Base-by-base conservation (phyloP, 2,113 vertebrate genomes). In the Hypomesus transpacificus region DNA sequence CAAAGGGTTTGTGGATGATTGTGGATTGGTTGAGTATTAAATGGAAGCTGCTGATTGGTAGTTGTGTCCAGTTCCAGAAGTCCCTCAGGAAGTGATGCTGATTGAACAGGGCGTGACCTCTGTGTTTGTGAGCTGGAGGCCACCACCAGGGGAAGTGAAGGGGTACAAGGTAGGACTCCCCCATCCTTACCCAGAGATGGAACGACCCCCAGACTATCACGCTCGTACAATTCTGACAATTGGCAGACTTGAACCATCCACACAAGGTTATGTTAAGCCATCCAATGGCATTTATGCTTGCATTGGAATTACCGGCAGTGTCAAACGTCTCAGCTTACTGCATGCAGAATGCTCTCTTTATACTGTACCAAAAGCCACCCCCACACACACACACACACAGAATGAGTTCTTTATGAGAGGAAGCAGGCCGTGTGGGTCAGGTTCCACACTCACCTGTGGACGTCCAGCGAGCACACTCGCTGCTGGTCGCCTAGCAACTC, bases 41-140 rank as follows among this genome's bases (percentile, higher is more conserved):
- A 62, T 66, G 51, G 26, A 39, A 67, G 21, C 7, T 5, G 9
- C 68, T 74, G 69, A 69, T 67, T 50, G 81, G 6, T 76, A 5
- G 66, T 70, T 71, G 70, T 94, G 87, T 89, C 34, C 74, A 96
- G 93, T 85, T 76, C 93, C 94, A 73, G 93, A 86, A 28, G 85
- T 84, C 68, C 94, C 94, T 0, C 88, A 89, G 76, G 87, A 92
- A 77, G 82, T 96, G 50, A 71, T 86, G 66, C 87, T 93, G 74
- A 89, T 91, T 63, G 91, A 91, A 50, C 87, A 92, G 75, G 89
- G 89, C 73, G 90, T 91, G 74, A 92, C 84, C 24, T 82, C 87
- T 11, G 81, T 90, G 68, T 92, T 91, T 85, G 81, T 96, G 69
- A 93, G 90, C 68, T 96, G 94, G 95, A 91, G 90, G 69, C 71